Base-by-base conservation (phyloP, 2,888 invertebrate species). In the Heteromyza rotundicornis region DNA sequence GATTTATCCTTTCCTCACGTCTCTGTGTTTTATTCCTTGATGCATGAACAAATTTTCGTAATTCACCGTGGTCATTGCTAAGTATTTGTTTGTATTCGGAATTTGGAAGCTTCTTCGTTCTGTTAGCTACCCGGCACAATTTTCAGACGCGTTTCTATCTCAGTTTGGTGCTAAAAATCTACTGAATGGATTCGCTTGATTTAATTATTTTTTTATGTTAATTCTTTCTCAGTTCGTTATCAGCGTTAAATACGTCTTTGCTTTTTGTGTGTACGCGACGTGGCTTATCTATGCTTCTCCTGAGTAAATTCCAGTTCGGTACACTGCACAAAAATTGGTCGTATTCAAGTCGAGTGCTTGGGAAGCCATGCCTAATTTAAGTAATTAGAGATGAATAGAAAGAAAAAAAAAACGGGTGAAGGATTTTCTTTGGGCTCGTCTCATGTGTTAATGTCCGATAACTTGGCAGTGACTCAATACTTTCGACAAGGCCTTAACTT, bases 191-290 rank as follows among this genome's bases (percentile, higher is more conserved):
- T 19, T 3, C 17, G 20, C 5, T 20, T 47, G 7, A 3, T 47
- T 19, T 8, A 19, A 47, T 40, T 19, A n/a, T n/a, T 14, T 66
- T 47, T 47, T 47, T 47, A 58, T 50, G 62, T 66, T 62, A 64
- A 62, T 63, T 60, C 54, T 54, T 53, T 47, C 47, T 47, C 63
- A 44, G 24, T 32, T 60, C 24, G 58, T 73, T 74, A 73, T 73
- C 75, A 73, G 65, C 72, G 60, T 50, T 72, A 73, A 72, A 72
- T 72, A 73, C 72, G 75, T 75, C 70, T 74, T 72, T 75, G 69
- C 74, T 75, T 75, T 73, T 60, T 64, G 68, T 61, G 64, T 58
- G 64, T 71, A 63, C 62, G 62, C 62, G 65, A 24, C 59, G 40
- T 16, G 16, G 60, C 70, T 72, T 72, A 72, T 72, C 74, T 62